A percentile compares a stretch with the other conserved stretches of the same genome.
Evolutionary conservation across 2,888 invertebrate genomes (phyloP).

Genomic region (Drosophila greeni): DNA sequence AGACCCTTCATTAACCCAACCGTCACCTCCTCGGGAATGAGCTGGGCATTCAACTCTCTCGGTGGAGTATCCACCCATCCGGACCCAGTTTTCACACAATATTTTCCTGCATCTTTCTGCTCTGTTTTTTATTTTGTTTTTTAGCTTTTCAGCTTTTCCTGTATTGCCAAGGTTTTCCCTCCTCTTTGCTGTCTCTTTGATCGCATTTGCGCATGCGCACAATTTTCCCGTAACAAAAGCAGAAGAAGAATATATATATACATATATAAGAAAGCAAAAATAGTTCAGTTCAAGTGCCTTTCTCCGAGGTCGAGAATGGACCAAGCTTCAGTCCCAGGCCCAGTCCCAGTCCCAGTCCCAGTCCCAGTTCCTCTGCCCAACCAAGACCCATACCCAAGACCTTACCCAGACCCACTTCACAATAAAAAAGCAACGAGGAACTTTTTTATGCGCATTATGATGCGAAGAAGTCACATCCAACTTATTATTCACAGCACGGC

Average conservation of each 20-base stretch:
- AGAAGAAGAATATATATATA: slow-evolving; percentile 13
- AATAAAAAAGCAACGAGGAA: slow-evolving; percentile 21
- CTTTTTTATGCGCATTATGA: slow-evolving; percentile 41
- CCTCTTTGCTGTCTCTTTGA: slow-evolving; percentile 21
- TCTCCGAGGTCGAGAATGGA: slow-evolving; percentile 57
- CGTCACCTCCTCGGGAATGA: slow-evolving; percentile 37
- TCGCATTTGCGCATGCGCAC: slow-evolving; percentile 73
- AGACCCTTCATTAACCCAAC: slow-evolving; percentile 66
- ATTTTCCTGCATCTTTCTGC: slow-evolving; percentile 62
- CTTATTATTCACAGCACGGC: slow-evolving; percentile 55
- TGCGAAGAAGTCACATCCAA: slow-evolving; percentile 35
- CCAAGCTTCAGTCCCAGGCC: slow-evolving; percentile 21
- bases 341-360: neutral
- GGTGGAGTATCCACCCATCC: slow-evolving; percentile 36
- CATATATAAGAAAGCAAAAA: slow-evolving; percentile 12
- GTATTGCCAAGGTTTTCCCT: slow-evolving; percentile 21
- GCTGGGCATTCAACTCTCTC: slow-evolving; percentile 67
- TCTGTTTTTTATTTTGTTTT: too few relatives aligned
- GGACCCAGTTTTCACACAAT: slow-evolving; percentile 66
- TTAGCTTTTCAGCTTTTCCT: slow-evolving; percentile 48
- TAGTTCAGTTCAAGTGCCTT: slow-evolving; percentile 64
- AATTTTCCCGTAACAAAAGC: slow-evolving; percentile 66
- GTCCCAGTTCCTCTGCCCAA: slow-evolving; percentile 26
- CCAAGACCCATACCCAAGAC: slow-evolving; percentile 33
- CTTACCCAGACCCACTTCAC: slow-evolving; percentile 29